phyloP scores from a whole-genome alignment of 2,888 invertebrate species.

The Gryllus longicercus region DNA sequence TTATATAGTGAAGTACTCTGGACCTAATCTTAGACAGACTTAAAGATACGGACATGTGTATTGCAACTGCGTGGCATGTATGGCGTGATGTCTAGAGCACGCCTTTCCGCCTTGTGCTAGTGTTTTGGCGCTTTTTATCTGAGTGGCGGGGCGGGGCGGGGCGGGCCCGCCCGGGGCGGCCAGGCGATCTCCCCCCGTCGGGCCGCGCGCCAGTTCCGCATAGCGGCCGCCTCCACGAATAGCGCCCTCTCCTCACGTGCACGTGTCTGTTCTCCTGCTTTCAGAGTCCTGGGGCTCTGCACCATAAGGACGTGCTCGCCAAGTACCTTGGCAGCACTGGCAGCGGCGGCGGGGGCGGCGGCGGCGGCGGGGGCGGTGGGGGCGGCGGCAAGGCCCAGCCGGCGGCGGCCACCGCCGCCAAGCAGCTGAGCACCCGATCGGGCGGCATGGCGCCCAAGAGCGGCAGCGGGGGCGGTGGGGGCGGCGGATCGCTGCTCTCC shows the following conservation, averaged over 20 bases:
- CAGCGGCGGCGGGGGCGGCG: slow-evolving; percentile 31
- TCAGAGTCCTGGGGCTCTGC: slow-evolving; percentile 35
- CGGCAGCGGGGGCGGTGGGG: background rate
- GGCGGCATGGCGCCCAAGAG: slow-evolving; percentile 31
- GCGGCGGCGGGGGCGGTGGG: background rate
- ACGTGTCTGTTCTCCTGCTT: background rate
- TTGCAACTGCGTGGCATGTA: no score
- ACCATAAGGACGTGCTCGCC: slow-evolving; percentile 36
- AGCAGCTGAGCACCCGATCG: slow-evolving; percentile 31
- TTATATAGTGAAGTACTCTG: no score
- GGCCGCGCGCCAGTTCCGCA: background rate
- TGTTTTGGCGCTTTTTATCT: no score
- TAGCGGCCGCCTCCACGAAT: background rate
- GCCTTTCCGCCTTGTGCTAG: no score
- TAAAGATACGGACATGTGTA: no score
- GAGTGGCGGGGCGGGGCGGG: background rate
- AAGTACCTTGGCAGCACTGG: slow-evolving; percentile 32
- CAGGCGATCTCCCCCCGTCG: background rate
- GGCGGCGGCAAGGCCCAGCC: background rate
- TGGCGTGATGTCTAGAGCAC: no score
- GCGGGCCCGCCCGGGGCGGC: background rate
- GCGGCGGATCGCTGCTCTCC: slow-evolving; percentile 24
- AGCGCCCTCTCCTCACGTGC: background rate
- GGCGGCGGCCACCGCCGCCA: slow-evolving; percentile 24
- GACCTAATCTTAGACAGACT: no score